A percentile compares a stretch with the other conserved stretches of the same genome.
These are phyloP conservation scores for Acanthosepion pharaonis DNA, from an alignment of 2,888 invertebrate genomes.

Conservation along the genomic window DNA sequence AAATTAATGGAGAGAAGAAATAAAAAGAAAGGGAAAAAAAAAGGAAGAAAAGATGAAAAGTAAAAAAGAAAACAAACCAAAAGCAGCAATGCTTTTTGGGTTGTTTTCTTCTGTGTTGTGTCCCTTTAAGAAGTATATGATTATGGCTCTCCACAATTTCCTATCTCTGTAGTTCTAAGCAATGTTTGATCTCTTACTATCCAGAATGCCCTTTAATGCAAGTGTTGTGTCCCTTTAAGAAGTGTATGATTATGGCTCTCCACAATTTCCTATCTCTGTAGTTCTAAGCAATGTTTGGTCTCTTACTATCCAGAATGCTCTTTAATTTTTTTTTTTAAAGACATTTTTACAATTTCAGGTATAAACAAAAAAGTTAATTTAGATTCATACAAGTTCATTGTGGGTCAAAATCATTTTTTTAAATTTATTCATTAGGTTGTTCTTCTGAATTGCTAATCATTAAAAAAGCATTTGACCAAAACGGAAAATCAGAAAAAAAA, in stretches of 20 bases:
- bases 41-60: not conserved
- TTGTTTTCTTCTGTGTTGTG: too few species aligned
- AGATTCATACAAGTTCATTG: not conserved
- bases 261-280: too few species aligned
- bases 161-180: too few species aligned
- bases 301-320: not conserved
- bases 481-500: not conserved
- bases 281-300: too few species aligned
- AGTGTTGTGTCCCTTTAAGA: too few species aligned
- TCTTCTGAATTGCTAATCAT: not conserved
- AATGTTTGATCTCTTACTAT: too few species aligned
- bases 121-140: too few species aligned
- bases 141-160: too few species aligned
- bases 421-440: not conserved
- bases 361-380: not conserved
- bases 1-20: not conserved
- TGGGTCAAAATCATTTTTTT: not conserved
- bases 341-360: not conserved
- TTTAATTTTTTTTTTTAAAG: not conserved
- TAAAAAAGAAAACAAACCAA: not conserved
- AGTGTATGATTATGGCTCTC: too few species aligned
- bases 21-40: not conserved
- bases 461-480: not conserved
- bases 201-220: not conserved
- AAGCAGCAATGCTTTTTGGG: too few species aligned